phyloP scores from a whole-genome alignment of 1,140 invertebrate genomes.

The Ostrea denselamellosa region DNA sequence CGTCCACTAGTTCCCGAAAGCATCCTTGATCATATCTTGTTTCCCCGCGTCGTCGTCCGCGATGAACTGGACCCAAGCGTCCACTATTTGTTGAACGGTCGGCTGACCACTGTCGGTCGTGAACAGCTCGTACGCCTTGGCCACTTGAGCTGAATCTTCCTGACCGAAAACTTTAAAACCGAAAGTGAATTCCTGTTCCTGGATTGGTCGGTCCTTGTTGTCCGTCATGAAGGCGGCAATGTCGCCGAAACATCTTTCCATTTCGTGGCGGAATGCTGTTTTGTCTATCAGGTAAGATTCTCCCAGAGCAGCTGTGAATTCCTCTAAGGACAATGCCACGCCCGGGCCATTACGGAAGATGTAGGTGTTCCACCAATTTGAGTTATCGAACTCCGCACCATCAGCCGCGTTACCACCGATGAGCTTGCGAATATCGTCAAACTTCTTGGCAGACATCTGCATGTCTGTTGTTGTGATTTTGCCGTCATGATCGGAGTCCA shows the following conservation, averaged over 20 bases:
- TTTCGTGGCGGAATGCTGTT: slow-evolving; percentile 9
- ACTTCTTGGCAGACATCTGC: slow-evolving; percentile 33
- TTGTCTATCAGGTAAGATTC: slow-evolving; percentile 20
- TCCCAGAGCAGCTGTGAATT: neutral
- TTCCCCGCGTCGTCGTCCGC: slow-evolving; percentile 33
- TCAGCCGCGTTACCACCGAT: neutral
- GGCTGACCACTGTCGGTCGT: neutral
- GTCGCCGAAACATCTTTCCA: slow-evolving; percentile 41
- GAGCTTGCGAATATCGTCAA: slow-evolving; percentile 21
- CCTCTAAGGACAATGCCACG: neutral
- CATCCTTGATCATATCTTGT: slow-evolving; percentile 28
- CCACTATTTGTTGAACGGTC: slow-evolving; percentile 12
- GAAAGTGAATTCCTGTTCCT: slow-evolving; percentile 14
- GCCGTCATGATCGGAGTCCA: slow-evolving; percentile 41
- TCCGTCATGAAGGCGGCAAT: slow-evolving; percentile 8
- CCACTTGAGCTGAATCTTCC: slow-evolving; percentile 16
- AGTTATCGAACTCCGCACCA: neutral
- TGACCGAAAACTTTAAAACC: slow-evolving; percentile 45
- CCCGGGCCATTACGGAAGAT: slow-evolving; percentile 27
- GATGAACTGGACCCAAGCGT: slow-evolving; percentile 48
- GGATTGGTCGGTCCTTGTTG: slow-evolving; percentile 33
- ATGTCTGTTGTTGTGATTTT: slow-evolving; percentile 13
- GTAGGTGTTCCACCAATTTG: slow-evolving; percentile 46
- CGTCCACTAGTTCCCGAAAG: slow-evolving; percentile 8
- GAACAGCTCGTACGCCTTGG: neutral